phyloP scores from a whole-genome alignment of 2,113 vertebrate species.

The Vidua macroura region DNA sequence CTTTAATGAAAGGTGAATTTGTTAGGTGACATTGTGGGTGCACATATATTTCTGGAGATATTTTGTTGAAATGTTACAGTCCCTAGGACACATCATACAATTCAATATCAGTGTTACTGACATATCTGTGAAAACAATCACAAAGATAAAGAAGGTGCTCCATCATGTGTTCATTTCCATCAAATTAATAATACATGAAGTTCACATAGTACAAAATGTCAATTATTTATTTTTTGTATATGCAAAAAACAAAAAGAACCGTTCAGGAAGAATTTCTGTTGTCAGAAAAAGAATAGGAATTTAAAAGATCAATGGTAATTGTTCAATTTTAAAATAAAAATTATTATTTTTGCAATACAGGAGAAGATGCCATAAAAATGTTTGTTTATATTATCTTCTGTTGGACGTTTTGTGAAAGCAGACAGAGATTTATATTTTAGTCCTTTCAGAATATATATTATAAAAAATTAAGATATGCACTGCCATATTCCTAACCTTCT shows the following conservation, averaged over 20 bases:
- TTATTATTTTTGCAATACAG: neutral
- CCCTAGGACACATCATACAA: slow-evolving; percentile 52
- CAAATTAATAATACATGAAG: slow-evolving; percentile 70
- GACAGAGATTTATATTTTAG: neutral
- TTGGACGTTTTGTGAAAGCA: neutral
- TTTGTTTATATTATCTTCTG: neutral
- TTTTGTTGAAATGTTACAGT: slow-evolving; percentile 52
- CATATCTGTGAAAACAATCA: slow-evolving; percentile 58
- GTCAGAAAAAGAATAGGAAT: neutral
- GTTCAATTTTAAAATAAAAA: neutral
- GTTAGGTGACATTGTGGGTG: slow-evolving; percentile 28
- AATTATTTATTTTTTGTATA: slow-evolving; percentile 68
- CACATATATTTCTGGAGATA: slow-evolving; percentile 40
- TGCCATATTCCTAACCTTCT: neutral
- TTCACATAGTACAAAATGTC: slow-evolving; percentile 66
- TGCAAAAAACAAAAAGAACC: neutral
- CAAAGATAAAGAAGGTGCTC: slow-evolving; percentile 65
- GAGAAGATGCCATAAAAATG: neutral
- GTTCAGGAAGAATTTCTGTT: neutral
- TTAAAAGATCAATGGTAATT: neutral
- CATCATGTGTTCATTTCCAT: slow-evolving; percentile 69
- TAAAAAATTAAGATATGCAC: neutral
- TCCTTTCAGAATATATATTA: neutral
- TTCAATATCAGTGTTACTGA: slow-evolving; percentile 54
- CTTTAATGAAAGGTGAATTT: slow-evolving; percentile 56